These are phyloP conservation scores for Dromococcyx pavoninus DNA, from an alignment of 2,797 vertebrate species.

Conservation along the genomic window DNA sequence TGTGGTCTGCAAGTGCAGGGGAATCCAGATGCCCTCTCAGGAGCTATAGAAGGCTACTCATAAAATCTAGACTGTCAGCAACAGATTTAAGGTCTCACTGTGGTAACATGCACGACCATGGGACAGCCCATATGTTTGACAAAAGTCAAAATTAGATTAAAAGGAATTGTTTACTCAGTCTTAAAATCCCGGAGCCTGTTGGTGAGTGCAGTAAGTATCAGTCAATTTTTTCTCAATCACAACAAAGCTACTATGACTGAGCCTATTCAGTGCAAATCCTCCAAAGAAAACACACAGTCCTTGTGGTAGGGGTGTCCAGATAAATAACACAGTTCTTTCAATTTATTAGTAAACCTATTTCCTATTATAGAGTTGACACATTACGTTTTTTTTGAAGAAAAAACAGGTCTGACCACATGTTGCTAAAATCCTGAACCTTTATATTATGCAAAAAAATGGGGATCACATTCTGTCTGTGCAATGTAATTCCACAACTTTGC, in stretches of 20 bases:
- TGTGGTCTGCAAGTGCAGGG: not conserved
- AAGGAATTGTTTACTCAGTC: not conserved
- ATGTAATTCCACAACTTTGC: not conserved
- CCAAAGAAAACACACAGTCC: not conserved
- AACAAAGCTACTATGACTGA: not conserved
- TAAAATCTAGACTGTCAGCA: not conserved
- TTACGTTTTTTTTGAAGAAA: not conserved
- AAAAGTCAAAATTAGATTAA: not conserved
- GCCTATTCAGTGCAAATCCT: not conserved
- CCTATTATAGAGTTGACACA: not conserved
- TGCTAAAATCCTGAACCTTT: not conserved
- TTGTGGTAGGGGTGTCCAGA: not conserved
- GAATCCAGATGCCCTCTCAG: not conserved
- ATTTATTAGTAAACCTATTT: not conserved
- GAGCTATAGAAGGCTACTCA: not conserved
- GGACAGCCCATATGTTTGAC: not conserved
- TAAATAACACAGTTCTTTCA: not conserved
- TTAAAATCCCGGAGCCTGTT: not conserved
- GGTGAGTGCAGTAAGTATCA: not conserved
- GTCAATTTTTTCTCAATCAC: not conserved
- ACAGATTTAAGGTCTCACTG: not conserved
- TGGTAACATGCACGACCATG: fast-evolving
- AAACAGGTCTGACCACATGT: not conserved
- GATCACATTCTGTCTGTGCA: not conserved
- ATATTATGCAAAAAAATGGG: not conserved